Conservation (phyloP, 2,113 vertebrate genomes). For the Coreoperca whiteheadi region DNA sequence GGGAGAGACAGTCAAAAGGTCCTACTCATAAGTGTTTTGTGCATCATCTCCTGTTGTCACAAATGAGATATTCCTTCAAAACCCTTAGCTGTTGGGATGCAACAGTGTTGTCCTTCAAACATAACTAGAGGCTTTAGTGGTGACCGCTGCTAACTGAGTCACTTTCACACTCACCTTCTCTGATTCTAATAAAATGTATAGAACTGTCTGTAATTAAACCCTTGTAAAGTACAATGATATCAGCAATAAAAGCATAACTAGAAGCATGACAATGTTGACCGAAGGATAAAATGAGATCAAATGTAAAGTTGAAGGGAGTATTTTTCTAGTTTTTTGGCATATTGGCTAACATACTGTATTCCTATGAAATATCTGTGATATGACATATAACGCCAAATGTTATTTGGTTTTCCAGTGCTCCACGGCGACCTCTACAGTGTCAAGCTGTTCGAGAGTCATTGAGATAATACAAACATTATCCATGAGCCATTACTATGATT, state of each 20-base stretch:
- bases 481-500: not conserved
- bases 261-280: not conserved
- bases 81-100: not conserved
- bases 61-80: not conserved
- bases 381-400: not conserved
- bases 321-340: not conserved
- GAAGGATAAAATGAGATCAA: not conserved
- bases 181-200: not conserved
- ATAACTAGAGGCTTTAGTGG: not conserved
- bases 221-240: not conserved
- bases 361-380: not conserved
- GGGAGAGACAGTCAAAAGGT: not conserved
- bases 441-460: slow-evolving; percentile 1
- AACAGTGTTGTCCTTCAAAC: not conserved
- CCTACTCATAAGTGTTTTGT: not conserved
- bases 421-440: not conserved
- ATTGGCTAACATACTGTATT: no score
- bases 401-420: not conserved
- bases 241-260: not conserved
- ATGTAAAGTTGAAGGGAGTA: not conserved
- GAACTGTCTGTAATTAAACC: not conserved
- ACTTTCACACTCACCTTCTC: not conserved
- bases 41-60: not conserved
- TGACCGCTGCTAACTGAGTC: not conserved
- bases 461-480: not conserved